phyloP scores from a whole-genome alignment of 2,797 vertebrate species.

The Sphaeramia orbicularis region DNA sequence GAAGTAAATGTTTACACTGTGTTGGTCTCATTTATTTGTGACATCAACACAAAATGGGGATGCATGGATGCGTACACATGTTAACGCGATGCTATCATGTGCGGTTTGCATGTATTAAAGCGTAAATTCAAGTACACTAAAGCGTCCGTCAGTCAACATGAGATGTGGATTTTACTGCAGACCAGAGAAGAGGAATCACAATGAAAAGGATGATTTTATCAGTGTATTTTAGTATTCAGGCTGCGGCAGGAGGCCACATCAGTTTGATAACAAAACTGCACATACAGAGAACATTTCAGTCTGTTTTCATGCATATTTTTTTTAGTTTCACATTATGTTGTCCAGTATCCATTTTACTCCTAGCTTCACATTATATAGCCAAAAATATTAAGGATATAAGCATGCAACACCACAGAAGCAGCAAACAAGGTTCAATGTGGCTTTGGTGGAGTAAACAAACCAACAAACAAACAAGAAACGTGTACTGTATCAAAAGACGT shows the following conservation, averaged over 20 bases:
- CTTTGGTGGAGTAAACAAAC: conserved; percentile 8
- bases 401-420: conserved; percentile 65
- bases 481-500: conserved; percentile 25
- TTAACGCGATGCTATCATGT: conserved; percentile 27
- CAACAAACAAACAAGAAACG: conserved; percentile 9
- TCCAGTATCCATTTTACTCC: conserved; percentile 9
- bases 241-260: conserved; percentile 15
- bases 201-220: conserved; percentile 30
- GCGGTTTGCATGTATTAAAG: conserved; percentile 54
- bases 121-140: conserved; percentile 22
- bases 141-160: conserved; percentile 30
- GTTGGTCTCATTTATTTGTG: conserved; percentile 14
- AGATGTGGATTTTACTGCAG: conserved; percentile 30
- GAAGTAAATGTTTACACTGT: conserved; percentile 2
- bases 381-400: conserved; percentile 22
- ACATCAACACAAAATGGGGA: conserved; percentile 24
- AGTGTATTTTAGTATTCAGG: conserved; percentile 29
- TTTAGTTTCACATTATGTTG: conserved; percentile 1
- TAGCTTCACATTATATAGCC: conserved; percentile 20
- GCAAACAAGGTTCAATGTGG: conserved; percentile 35
- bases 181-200: conserved; percentile 38
- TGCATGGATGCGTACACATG: conserved; percentile 22
- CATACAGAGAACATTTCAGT: conserved; percentile 45
- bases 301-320: conserved; percentile 6
- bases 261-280: conserved; percentile 15